phyloP scores from a whole-genome alignment of 2,888 invertebrate species.

The Lasioglossum oenotherae region DNA sequence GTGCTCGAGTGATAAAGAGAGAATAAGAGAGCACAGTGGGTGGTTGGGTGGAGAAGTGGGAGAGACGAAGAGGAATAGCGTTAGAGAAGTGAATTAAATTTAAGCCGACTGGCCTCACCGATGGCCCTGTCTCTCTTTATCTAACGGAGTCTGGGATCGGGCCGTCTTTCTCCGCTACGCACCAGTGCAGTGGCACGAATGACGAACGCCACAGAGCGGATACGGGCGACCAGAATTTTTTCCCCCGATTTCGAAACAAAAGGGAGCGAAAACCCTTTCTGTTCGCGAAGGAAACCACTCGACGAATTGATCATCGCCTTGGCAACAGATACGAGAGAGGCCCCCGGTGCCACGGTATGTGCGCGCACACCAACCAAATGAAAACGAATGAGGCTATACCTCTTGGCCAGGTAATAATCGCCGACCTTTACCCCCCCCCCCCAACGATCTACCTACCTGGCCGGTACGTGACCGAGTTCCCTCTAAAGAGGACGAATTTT shows the following conservation, averaged over 20 bases:
- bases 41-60: neutral
- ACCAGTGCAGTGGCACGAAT: conserved; percentile 1
- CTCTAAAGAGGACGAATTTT: conserved; percentile 45
- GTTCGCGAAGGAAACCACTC: conserved; percentile 9
- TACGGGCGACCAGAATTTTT: conserved; percentile 13
- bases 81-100: conserved; percentile 70
- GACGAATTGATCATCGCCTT: conserved; percentile 31
- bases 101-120: conserved; percentile 54
- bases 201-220: neutral
- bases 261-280: conserved; percentile 28
- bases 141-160: conserved; percentile 25
- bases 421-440: conserved; percentile 49
- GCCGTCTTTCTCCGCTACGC: conserved; percentile 28
- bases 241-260: conserved; percentile 59
- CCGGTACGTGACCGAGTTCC: conserved; percentile 55
- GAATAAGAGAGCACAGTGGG: conserved; percentile 43
- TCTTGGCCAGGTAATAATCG: conserved; percentile 61
- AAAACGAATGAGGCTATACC: conserved; percentile 54
- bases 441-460: conserved; percentile 49
- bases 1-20: conserved; percentile 63
- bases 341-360: neutral
- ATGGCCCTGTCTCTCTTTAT: neutral
- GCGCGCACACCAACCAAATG: conserved; percentile 38
- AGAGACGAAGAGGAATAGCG: conserved; percentile 13
- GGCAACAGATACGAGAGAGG: conserved; percentile 40